Evolutionary conservation across 2,888 invertebrate genomes (phyloP).

Genomic region (Cephus pygmeus): DNA sequence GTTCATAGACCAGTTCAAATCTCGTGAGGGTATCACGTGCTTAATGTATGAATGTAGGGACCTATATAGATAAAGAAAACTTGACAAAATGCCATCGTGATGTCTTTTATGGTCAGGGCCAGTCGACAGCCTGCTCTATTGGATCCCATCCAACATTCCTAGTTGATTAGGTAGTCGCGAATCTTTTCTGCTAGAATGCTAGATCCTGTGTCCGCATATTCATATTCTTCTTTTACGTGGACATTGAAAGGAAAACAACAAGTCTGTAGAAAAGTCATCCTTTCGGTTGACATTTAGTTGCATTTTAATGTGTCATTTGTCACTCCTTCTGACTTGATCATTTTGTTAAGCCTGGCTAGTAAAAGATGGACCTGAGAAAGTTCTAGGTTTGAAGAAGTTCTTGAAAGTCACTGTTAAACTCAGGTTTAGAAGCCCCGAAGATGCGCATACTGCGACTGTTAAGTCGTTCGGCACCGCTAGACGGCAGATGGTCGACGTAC

Average conservation of each 20-base stretch:
- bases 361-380: background rate
- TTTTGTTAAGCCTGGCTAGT: background rate
- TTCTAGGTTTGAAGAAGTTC: background rate
- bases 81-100: constrained; percentile 56
- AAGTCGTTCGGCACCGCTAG: background rate
- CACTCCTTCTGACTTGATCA: background rate
- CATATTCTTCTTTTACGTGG: background rate
- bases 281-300: background rate
- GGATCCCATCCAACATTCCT: constrained; percentile 2
- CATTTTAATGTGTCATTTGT: no score
- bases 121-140: constrained; percentile 9
- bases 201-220: background rate
- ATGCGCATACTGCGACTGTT: constrained; percentile 21
- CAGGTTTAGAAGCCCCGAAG: constrained; percentile 40
- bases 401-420: constrained; percentile 22
- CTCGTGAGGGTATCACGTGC: constrained; percentile 36
- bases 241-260: no score
- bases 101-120: constrained; percentile 58
- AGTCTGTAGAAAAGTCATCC: background rate
- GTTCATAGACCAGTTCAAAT: background rate
- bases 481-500: background rate
- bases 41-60: constrained; percentile 27
- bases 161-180: background rate
- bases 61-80: constrained; percentile 24
- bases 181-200: background rate